Conservation (phyloP, 2,797 vertebrate species). For the Anableps anableps region DNA sequence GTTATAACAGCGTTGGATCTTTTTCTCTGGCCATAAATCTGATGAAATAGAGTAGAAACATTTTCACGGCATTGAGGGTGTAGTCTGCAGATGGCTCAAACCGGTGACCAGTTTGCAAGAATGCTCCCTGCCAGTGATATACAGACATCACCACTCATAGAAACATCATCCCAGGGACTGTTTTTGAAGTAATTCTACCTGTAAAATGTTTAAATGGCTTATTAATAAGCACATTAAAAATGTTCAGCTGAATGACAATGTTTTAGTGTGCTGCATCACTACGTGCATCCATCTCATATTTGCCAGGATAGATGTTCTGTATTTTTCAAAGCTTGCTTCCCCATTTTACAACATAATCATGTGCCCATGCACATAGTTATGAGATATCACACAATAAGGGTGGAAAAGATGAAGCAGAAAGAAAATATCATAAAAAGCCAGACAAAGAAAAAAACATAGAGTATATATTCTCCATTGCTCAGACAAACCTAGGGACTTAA, state of each 20-base stretch:
- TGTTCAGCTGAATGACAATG: not conserved
- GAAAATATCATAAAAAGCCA: not conserved
- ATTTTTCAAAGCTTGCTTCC: not conserved
- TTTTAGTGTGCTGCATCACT: not conserved
- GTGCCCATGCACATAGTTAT: not conserved
- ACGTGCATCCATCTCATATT: not conserved
- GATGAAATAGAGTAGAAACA: not conserved
- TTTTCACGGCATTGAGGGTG: not conserved
- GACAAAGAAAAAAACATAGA: not conserved
- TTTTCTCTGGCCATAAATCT: not conserved
- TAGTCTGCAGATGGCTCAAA: not conserved
- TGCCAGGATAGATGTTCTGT: not conserved
- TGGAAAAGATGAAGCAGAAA: not conserved
- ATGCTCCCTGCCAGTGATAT: not conserved
- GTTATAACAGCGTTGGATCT: not conserved
- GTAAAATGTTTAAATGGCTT: not conserved
- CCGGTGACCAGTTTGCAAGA: not conserved
- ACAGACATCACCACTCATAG: not conserved
- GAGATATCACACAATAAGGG: not conserved
- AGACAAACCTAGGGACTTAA: slow-evolving; percentile 8
- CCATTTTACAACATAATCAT: not conserved
- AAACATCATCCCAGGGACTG: not conserved
- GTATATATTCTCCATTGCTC: not conserved
- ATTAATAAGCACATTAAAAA: not conserved
- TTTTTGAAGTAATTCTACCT: not conserved